phyloP scores from a whole-genome alignment of 2,113 vertebrate species.

The Halcyon malimbica region DNA sequence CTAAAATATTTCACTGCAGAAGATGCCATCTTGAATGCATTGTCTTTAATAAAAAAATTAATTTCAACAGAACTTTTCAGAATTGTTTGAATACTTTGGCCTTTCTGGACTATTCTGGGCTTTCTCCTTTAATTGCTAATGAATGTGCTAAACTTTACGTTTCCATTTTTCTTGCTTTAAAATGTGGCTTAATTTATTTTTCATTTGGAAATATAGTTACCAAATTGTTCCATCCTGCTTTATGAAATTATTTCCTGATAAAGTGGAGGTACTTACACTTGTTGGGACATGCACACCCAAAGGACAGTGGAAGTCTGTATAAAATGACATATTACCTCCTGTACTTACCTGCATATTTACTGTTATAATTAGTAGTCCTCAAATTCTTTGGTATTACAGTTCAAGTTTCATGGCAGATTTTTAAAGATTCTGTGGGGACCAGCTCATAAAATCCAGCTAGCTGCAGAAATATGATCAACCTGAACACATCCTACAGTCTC shows the following conservation, averaged over 20 bases:
- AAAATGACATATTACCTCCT: background rate
- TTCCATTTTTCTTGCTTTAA: conserved; percentile 3
- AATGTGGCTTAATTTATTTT: conserved; percentile 8
- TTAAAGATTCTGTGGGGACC: conserved; percentile 5
- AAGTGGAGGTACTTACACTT: background rate
- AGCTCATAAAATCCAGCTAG: conserved; percentile 1
- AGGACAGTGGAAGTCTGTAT: background rate
- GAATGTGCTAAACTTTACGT: background rate
- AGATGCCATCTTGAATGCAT: conserved; percentile 51
- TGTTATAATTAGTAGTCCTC: background rate
- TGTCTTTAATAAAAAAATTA: conserved; percentile 62
- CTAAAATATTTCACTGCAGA: conserved; percentile 74
- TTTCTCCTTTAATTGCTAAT: conserved; percentile 10
- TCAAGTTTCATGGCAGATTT: conserved; percentile 9
- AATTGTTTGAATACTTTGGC: conserved; percentile 39
- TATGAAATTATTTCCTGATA: background rate
- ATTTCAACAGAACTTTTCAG: conserved; percentile 44
- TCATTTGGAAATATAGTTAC: conserved; percentile 33
- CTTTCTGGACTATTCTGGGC: background rate
- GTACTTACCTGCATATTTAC: background rate
- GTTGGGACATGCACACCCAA: background rate
- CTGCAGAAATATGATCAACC: conserved; percentile 3
- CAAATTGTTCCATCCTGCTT: conserved; percentile 18
- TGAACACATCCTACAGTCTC: background rate
- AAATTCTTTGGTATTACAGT: conserved; percentile 4